Evolutionary conservation across 2,113 vertebrate genomes (phyloP), one percentile per base, ranked within the genome.

Genomic region (Rhegmatorhina hoffmannsi): DNA sequence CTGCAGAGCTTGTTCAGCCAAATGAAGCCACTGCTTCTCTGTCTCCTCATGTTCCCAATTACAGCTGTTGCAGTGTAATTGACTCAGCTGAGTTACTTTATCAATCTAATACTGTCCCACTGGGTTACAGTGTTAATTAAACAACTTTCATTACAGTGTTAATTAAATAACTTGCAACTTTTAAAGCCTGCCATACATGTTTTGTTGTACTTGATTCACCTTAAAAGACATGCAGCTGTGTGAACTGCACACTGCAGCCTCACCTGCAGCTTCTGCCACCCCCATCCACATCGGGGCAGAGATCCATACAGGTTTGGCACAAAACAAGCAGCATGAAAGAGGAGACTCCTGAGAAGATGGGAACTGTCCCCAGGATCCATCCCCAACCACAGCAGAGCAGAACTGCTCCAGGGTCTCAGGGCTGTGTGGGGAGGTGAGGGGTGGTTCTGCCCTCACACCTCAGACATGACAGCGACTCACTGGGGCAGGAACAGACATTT

Each of bases 111-210:
- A 31, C 29, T 29, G 56, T 75, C 73, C 76, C 92, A 14, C 23
- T 36, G 68, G 93, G 84, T 66, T 74, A 85, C 73, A 76, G 46
- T 43, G 46, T 69, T 94, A 95, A 96, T 94, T 95, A 95, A 84
- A 85, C 63, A 77, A 85, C 69, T 82, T 36, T 46, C 46, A 78
- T 58, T 83, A 60, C 76, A 43, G 74, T 49, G 46, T 79, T 94
- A 88, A 88, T 95, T 92, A 95, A 87, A 79, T 34, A 79, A 72
- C 46, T 66, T 52, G 49, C 36, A 69, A 52, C 36, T 92, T 87
- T 93, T 80, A 46, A 64, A 79, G 56, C 46, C 73, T 43, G 47
- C 36, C 49, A 38, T 47, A 16, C 11, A 18, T 17, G 60, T 77
- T 95, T 62, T 53, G 47, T 58, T 47, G 76, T 81, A 62, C 80